Conservation (phyloP, 2,888 invertebrate genomes). For the Psylliodes chrysocephalus region DNA sequence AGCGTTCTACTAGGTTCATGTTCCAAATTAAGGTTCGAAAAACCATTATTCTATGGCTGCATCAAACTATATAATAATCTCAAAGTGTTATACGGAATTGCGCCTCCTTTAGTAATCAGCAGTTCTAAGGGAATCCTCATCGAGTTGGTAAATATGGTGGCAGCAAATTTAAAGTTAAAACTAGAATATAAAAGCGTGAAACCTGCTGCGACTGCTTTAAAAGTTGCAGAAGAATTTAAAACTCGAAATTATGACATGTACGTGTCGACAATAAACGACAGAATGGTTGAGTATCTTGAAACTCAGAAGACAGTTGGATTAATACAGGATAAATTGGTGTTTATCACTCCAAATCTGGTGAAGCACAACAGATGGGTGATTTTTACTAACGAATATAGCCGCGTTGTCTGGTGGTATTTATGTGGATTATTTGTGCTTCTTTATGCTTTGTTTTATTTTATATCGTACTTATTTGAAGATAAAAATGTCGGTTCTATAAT, state of each 20-base stretch:
- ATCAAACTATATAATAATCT: not conserved
- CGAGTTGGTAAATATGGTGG: not conserved
- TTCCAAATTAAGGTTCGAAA: not conserved
- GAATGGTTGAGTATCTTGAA: not conserved
- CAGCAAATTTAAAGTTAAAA: not conserved
- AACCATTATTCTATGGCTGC: not conserved
- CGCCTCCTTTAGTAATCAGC: not conserved
- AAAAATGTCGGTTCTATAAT: not conserved
- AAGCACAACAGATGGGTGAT: slow-evolving; percentile 3
- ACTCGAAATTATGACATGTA: slow-evolving; percentile 10
- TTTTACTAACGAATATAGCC: slow-evolving; percentile 3
- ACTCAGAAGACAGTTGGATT: not conserved
- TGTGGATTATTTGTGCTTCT: not conserved
- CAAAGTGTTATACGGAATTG: not conserved
- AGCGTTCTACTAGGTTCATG: not conserved
- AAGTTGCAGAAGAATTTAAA: not conserved
- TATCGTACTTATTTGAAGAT: not conserved
- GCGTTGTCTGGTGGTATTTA: not conserved
- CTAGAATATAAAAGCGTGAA: not conserved
- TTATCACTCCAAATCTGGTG: slow-evolving; percentile 6
- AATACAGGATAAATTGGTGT: slow-evolving; percentile 4
- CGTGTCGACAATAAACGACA: not conserved
- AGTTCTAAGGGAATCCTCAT: not conserved
- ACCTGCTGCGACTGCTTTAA: not conserved
- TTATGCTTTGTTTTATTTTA: not conserved